These are phyloP conservation scores for Branchinecta lindahli DNA, from an alignment of 1,140 invertebrate genomes.

Conservation along the genomic window DNA sequence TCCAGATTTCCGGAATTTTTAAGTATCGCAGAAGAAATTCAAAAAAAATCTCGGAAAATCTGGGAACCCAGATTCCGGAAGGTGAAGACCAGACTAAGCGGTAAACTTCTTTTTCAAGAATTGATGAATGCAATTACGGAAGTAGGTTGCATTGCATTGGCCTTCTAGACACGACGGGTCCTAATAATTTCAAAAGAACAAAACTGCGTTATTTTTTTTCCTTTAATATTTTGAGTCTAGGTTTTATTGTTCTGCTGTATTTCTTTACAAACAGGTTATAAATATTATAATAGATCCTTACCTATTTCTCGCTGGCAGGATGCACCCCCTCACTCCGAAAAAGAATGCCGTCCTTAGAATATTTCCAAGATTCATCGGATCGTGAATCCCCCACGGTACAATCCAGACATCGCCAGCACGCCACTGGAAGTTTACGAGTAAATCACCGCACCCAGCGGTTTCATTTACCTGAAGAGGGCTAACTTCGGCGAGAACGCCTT, in stretches of 20 bases:
- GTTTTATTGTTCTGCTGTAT: background rate
- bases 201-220: too few species aligned
- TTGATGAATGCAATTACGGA: too few species aligned
- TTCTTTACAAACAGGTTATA: background rate
- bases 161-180: too few species aligned
- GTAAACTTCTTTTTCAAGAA: background rate
- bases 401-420: background rate
- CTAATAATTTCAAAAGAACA: too few species aligned
- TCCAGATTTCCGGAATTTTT: too few species aligned
- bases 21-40: too few species aligned
- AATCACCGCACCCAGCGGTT: background rate
- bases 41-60: too few species aligned
- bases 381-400: background rate
- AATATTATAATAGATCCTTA: background rate
- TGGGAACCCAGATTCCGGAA: too few species aligned
- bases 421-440: background rate
- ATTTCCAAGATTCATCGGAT: slow-evolving; percentile 6
- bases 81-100: too few species aligned
- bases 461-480: background rate
- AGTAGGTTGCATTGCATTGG: too few species aligned
- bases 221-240: background rate
- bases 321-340: background rate
- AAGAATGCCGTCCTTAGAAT: background rate
- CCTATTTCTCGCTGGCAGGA: background rate
- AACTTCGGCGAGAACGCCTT: background rate